phyloP scores from a whole-genome alignment of 2,113 vertebrate genomes.

The Pelvicachromis taeniatus region DNA sequence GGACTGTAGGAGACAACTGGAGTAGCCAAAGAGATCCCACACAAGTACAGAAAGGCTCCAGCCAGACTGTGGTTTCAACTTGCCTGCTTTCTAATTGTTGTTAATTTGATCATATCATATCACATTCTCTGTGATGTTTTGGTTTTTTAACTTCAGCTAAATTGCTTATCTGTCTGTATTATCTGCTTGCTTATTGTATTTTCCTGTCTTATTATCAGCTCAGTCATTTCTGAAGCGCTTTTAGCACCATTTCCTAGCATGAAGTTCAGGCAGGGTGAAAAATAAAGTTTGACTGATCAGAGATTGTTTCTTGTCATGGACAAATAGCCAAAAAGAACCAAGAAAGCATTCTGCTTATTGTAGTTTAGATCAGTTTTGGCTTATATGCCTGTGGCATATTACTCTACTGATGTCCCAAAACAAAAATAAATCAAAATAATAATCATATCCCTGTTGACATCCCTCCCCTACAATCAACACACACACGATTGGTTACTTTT shows the following conservation, averaged over 20 bases:
- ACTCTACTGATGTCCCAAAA: background rate
- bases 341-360: background rate
- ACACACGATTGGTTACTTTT: background rate
- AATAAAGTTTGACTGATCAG: background rate
- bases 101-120: background rate
- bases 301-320: background rate
- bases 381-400: background rate
- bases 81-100: background rate
- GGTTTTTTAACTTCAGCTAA: accelerated
- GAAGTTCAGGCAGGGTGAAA: background rate
- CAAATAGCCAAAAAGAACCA: background rate
- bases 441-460: background rate
- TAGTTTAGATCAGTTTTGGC: background rate
- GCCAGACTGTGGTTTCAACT: background rate
- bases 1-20: too few species aligned
- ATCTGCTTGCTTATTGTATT: background rate
- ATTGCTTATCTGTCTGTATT: background rate
- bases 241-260: background rate
- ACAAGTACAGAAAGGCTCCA: too few species aligned
- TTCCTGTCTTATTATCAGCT: background rate
- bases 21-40: too few species aligned
- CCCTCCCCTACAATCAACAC: background rate
- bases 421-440: background rate
- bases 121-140: background rate
- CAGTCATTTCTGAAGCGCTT: background rate